Evolutionary conservation across 1,140 invertebrate species (phyloP), one percentile per base, ranked within the genome.

Genomic region (Ylistrum balloti): DNA sequence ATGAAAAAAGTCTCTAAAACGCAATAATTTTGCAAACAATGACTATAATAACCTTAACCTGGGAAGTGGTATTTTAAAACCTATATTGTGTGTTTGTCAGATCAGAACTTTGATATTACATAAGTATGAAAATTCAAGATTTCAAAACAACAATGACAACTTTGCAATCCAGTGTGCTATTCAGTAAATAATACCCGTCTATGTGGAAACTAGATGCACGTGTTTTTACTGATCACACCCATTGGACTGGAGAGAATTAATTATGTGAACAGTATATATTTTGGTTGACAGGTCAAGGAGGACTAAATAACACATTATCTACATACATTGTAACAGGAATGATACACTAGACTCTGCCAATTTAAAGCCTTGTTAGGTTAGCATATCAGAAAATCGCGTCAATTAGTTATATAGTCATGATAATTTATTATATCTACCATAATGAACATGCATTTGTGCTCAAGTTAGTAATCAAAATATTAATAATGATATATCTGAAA

Each of bases 301-400:
- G 56, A 74, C 56, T 17, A 74, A 74, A 74, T n/a, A 74, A 74
- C 56, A 74, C n/a, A 48, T 74, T 74, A 74, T 17, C 56, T 74
- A 74, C n/a, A 28, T 28, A n/a, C 13, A 38, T n/a, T n/a, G n/a
- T n/a, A n/a, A n/a, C n/a, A n/a, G n/a, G n/a, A 38, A 38, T 28
- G 56, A 74, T 74, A 74, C 56, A 74, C 56, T 7, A 74, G 9
- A 3, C 5, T n/a, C n/a, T 28, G 56, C n/a, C 3, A 28, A 28
- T n/a, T 2, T 28, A 5, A 74, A 74, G 56, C n/a, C n/a, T 74
- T 74, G 56, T 74, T 74, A 74, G n/a, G 5, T 74, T 74, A n/a
- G 3, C 22, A n/a, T 1, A 38, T 38, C 35, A 38, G 35, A 38
- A 38, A 7, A 38, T 7, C 35, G 13, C 13, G 35, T 38, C 35